Evolutionary conservation across 2,113 vertebrate species (phyloP), one percentile per base, ranked within the genome.

Genomic region (Cisticola juncidis): DNA sequence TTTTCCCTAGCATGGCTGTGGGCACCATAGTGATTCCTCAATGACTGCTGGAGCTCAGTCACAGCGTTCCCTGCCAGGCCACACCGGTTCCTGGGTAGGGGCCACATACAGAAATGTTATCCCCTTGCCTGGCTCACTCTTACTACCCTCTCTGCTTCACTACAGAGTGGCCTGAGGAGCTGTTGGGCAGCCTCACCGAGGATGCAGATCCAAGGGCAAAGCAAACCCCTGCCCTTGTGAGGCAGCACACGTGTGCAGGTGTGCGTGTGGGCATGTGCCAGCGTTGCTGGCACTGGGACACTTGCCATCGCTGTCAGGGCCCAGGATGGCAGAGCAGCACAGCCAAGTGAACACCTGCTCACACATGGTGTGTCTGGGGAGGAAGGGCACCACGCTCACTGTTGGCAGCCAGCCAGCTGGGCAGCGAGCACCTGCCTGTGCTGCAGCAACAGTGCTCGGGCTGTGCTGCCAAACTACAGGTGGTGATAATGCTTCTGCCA

Each of bases 351-450:
- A 24, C 50, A 40, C 24, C 72, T 81, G 72, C 62, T 82, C 15
- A 0, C 24, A 25, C 5, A 1, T 0, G 48, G 33, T 40, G 54
- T 1, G 0, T 48, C 4, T 48, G 50, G 42, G 69, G 53, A 77
- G 22, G 58, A 48, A 56, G 28, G 45, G 17, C 0, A 6, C 57
- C 8, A 0, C 0, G 4, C 24, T 15, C 40, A 26, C 33, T 35
- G 0, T 2, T 0, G 2, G 83, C 80, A 86, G 76, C 31, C 4
- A 0, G 29, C 64, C 70, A 66, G 62, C 22, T 60, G 64, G 56
- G 56, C 57, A 57, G 21, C 0, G 1, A 88, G 71, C 44, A 35
- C 61, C 74, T 81, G 65, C 56, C 78, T n/a, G 20, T 10, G 9
- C 56, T 66, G 86, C 86, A 50, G 48, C 38, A 33, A 17, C 35